Percentiles rank a stretch among this genome's conserved stretches.
phyloP scores from a whole-genome alignment of 2,888 invertebrate genomes.

The Ferdinandea cuprea region DNA sequence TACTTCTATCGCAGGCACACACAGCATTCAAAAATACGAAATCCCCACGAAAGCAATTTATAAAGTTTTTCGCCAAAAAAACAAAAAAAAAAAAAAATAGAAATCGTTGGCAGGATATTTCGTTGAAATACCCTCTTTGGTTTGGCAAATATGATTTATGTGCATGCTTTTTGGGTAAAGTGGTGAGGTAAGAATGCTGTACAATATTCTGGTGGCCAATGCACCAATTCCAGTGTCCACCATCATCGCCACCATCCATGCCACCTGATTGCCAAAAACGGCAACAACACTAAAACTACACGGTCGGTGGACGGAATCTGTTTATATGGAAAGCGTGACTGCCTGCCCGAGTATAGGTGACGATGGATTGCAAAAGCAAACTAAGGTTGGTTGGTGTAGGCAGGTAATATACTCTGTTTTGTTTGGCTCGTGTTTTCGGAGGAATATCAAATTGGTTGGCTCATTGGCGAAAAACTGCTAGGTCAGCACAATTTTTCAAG shows the following conservation, averaged over 20 bases:
- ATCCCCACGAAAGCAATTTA: slow-evolving; percentile 81
- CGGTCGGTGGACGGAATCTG: too few species aligned
- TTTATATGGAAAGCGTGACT: too few species aligned
- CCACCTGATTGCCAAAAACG: slow-evolving; percentile 14
- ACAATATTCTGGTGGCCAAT: slow-evolving; percentile 8
- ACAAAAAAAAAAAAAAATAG: too few species aligned
- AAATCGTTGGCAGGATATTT: slow-evolving; percentile 82
- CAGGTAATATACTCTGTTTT: too few species aligned
- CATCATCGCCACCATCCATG: slow-evolving; percentile 11
- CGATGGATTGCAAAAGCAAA: too few species aligned
- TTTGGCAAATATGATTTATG: slow-evolving; percentile 59
- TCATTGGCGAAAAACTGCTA: too few species aligned
- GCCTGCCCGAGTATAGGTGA: too few species aligned
- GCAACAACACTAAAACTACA: too few species aligned
- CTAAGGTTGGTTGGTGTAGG: too few species aligned
- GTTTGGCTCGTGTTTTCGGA: too few species aligned
- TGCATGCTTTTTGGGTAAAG: slow-evolving; percentile 41
- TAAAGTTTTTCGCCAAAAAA: slow-evolving; percentile 82
- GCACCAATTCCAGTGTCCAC: slow-evolving; percentile 31
- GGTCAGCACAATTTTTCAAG: too few species aligned
- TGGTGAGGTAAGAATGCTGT: slow-evolving; percentile 11
- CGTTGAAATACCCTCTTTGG: slow-evolving; percentile 79
- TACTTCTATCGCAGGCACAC: slow-evolving; percentile 8
- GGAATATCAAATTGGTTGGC: too few species aligned
- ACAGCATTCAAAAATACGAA: slow-evolving; percentile 57